Conservation (phyloP, 2,888 invertebrate species). For the Stenoptilia bipunctidactyla region DNA sequence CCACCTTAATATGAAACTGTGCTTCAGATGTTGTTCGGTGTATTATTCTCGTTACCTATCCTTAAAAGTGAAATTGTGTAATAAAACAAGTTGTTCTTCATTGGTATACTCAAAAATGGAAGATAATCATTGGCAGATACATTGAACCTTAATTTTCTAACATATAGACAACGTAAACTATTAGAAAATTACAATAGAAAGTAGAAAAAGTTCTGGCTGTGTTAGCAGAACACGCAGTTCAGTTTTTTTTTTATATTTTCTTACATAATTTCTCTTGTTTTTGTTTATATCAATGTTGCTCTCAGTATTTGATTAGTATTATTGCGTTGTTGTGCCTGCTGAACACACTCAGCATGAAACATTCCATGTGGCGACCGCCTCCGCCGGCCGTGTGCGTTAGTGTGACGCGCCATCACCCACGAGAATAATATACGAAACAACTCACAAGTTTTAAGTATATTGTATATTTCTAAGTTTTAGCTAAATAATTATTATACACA, state of each 20-base stretch:
- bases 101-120: too few species aligned
- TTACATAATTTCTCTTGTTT: too few species aligned
- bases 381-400: conserved; percentile 17
- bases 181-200: too few species aligned
- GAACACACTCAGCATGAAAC: conserved; percentile 38
- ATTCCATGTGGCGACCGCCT: conserved; percentile 56
- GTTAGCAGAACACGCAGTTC: too few species aligned
- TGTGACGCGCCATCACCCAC: conserved; percentile 19
- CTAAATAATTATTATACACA: conserved; percentile 44
- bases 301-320: conserved; percentile 11
- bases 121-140: neutral
- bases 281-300: neutral
- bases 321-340: conserved; percentile 17
- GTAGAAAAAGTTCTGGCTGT: too few species aligned
- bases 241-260: too few species aligned
- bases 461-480: conserved; percentile 57
- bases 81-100: neutral
- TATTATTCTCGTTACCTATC: conserved; percentile 32
- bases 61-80: conserved; percentile 3
- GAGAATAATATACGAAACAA: conserved; percentile 57
- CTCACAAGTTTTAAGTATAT: conserved; percentile 48
- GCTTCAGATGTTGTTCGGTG: conserved; percentile 58
- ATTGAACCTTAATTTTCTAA: too few species aligned
- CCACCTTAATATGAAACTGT: conserved; percentile 40
- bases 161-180: too few species aligned